Percentiles rank a stretch among this genome's conserved stretches.
phyloP scores from a whole-genome alignment of 2,797 vertebrate genomes.

The Chaetodon trifasciatus region DNA sequence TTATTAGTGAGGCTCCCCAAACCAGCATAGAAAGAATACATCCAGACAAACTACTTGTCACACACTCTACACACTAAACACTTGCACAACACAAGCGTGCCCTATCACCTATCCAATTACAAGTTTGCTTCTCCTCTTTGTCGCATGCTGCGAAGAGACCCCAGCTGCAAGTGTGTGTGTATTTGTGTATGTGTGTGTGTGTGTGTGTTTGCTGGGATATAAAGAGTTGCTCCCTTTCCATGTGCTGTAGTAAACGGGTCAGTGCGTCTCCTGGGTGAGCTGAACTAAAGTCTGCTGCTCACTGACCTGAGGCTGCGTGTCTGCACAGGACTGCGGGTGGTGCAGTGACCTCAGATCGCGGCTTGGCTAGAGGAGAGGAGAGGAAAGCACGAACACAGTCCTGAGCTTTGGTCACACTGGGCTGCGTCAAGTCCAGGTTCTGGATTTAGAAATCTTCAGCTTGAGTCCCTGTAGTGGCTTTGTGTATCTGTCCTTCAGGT shows the following conservation, averaged over 20 bases:
- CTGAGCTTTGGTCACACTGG: constrained; percentile 33
- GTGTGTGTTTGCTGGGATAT: constrained; percentile 30
- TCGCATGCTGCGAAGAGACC: constrained; percentile 45
- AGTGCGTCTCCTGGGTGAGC: constrained; percentile 70
- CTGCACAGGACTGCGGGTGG: constrained; percentile 58
- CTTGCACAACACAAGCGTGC: constrained; percentile 28
- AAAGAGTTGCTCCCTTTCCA: constrained; percentile 44
- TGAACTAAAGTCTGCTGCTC: constrained; percentile 62
- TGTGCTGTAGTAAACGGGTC: constrained; percentile 72
- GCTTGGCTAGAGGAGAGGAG: constrained; percentile 44
- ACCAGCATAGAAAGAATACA: not conserved
- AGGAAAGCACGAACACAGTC: constrained; percentile 27
- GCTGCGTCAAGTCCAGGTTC: constrained; percentile 26
- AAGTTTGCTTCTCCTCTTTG: constrained; percentile 49
- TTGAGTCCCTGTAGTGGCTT: constrained; percentile 3
- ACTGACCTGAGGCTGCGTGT: constrained; percentile 71
- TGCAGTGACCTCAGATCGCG: constrained; percentile 58
- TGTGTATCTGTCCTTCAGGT: constrained; percentile 23
- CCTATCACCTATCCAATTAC: constrained; percentile 59
- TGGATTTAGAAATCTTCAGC: constrained; percentile 31
- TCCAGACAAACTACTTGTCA: constrained; percentile 14
- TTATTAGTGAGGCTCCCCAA: not conserved
- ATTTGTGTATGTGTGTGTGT: constrained; percentile 23
- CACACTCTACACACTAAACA: constrained; percentile 42
- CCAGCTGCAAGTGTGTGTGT: constrained; percentile 33